Base-by-base conservation (phyloP, 2,797 vertebrate genomes). In the Gallirallus australis region DNA sequence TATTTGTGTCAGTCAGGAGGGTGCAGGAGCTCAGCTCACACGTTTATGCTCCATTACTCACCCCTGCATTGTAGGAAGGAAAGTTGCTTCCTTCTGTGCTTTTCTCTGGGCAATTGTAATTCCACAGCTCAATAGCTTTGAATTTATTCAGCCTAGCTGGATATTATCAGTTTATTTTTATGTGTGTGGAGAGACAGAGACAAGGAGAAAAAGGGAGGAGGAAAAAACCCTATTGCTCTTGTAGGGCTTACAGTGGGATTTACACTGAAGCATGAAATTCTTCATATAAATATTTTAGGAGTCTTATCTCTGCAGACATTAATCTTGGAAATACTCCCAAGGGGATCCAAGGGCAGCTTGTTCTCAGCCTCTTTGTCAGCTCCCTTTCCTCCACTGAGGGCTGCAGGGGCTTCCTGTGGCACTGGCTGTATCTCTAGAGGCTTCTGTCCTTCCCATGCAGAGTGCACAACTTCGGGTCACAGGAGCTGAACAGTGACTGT, bases 121-220 rank as follows among this genome's bases (percentile, higher is more conserved):
- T 97, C 95, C 85, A 57, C 85, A 94, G 91, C 89, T 93, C 95
- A 93, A 78, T 82, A 91, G 78, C 72, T 96, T 57, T 91, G 88
- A 91, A 93, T 96, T 91, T 92, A 95, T 95, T 90, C 89, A 94
- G 87, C 82, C 81, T 88, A 86, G 82, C 66, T 93, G 76, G 86
- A 93, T 93, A 76, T 92, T 93, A 86, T 94, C 66, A 60, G 75
- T 91, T 96, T 96, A 87, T 94, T 96, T 95, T 88, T 92, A 64
- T 91, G 71, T 89, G 79, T 39, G 21, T 94, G 88, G 80, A 95
- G 81, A 94, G 52, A 84, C 27, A 73, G 47, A 88, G 63, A 21
- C 59, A 75, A 77, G 72, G 30, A 82, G 69, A 71, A 30, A 91
- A 83, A 84, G 37, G 59, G 24, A 89, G 59, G 53, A 73, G 47